Evolutionary conservation across 1,140 invertebrate species (phyloP), one percentile per base, ranked within the genome.

Genomic region (Drosophila santomea): DNA sequence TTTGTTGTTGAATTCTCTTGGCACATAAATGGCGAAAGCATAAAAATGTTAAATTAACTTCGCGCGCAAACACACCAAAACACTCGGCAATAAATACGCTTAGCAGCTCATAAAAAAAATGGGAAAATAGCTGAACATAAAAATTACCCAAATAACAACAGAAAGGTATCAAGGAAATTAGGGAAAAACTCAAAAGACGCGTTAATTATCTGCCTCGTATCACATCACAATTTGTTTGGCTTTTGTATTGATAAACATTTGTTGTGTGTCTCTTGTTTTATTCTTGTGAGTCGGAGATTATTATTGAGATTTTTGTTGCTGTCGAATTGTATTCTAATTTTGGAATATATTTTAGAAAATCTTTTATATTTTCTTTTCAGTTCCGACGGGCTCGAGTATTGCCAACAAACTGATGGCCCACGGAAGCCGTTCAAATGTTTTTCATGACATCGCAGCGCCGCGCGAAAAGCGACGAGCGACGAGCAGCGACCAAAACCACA

Each of bases 321-420:
- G 10, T 56, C 8, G 32, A 23, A 10, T 62, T 14, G 32, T 14
- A 39, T 47, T 56, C 38, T 63, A 25, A 35, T 39, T 41, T 28
- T 38, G 28, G 20, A 44, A 17, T 36, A 5, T 55, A 10, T 41
- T 20, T 20, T 25, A 15, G 28, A n/a, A 17, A 41, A 6, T 63
- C 10, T 8, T 32, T 32, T 32, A 7, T 32, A 8, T 58, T 45
- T 71, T 51, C 20, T 4, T 11, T 43, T 43, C 62, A 50, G 68
- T 52, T 61, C 63, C 88, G 82, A 83, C 74, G 79, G 82, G 88
- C 78, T 78, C 74, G 83, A 88, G 77, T 69, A 71, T 91, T 88
- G 88, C 88, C 88, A 91, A 91, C 88, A 88, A 91, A 91, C 88
- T 91, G 83, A 91, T 81, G 82, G 79, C 67, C 73, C 82, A 75